Base-by-base conservation (phyloP, 2,113 vertebrate genomes). In the Hystrix brachyura region DNA sequence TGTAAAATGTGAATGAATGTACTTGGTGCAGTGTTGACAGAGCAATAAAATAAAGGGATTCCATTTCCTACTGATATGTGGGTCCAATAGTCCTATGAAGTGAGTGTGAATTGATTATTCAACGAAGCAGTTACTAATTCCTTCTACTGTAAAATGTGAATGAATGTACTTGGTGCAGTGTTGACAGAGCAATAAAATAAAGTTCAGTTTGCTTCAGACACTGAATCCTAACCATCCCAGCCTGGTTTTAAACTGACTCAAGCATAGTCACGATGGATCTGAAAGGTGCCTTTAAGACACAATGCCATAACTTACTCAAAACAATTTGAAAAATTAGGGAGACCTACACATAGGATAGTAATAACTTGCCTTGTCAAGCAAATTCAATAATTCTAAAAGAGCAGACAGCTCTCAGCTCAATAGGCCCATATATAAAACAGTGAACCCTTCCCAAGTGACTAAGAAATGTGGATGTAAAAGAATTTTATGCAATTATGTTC, bases 381-480 rank as follows among this genome's bases (percentile, higher is more conserved):
- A 96, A 92, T 96, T 88, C 78, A 94, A 97, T 97, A 97, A 97
- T 94, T 97, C 64, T 96, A 59, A 94, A 93, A 79, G 82, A 92
- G 60, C 48, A 88, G 97, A 94, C 81, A 96, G 81, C 84, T 96
- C 34, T 34, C 94, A 94, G 86, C 84, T 96, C 92, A 74, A 79
- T 90, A 94, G 90, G n/a, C 59, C 87, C 83, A 89, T 94, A 94
- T 78, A 96, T 95, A 96, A 93, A 92, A 94, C 43, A 10, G 76
- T 43, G 67, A 96, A 46, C 65, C 84, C 76, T 96, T 98, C 95
- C 95, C 96, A 92, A 96, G 95, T 94, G 97, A 95, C 60, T 96
- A 97, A 94, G 95, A 97, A 97, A 97, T 91, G 90, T 95, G 62
- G 65, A 90, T 59, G 94, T 96, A 80, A 88, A 97, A 98, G 90